phyloP scores from a whole-genome alignment of 2,113 vertebrate species.

The Forbesichthys agassizii region DNA sequence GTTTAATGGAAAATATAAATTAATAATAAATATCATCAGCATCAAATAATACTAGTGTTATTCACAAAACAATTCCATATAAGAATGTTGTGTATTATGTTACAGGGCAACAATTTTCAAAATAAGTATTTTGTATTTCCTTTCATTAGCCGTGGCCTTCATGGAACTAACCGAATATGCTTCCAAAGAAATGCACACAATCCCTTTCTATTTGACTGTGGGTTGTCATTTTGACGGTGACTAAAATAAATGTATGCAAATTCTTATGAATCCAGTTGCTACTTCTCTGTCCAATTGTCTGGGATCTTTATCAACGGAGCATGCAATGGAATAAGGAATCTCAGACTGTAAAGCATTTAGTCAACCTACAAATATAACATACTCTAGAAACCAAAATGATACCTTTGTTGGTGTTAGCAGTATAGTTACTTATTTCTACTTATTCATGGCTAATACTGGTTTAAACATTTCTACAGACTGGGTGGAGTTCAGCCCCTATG shows the following conservation, averaged over 20 bases:
- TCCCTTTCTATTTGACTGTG: constrained; percentile 25
- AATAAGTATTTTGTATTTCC: too few relatives aligned
- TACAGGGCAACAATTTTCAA: too few relatives aligned
- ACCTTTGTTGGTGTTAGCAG: background rate
- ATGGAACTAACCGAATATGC: too few relatives aligned
- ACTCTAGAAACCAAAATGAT: background rate
- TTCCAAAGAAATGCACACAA: background rate
- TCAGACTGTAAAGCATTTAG: background rate
- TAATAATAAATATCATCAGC: too few relatives aligned
- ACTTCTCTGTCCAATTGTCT: background rate
- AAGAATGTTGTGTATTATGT: too few relatives aligned
- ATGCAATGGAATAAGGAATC: constrained; percentile 1
- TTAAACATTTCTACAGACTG: constrained; percentile 80
- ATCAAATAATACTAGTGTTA: too few relatives aligned
- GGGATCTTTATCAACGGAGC: background rate
- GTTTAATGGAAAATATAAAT: too few relatives aligned
- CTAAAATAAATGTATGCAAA: constrained; percentile 1
- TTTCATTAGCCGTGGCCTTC: too few relatives aligned
- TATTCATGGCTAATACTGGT: too few relatives aligned
- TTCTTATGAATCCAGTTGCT: background rate
- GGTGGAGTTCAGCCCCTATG: constrained; percentile 96
- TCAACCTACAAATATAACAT: background rate
- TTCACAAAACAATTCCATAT: too few relatives aligned
- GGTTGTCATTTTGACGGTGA: background rate
- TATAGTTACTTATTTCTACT: background rate